Evolutionary conservation across 2,888 invertebrate genomes (phyloP).

Genomic region (Halictus quadricinctus): DNA sequence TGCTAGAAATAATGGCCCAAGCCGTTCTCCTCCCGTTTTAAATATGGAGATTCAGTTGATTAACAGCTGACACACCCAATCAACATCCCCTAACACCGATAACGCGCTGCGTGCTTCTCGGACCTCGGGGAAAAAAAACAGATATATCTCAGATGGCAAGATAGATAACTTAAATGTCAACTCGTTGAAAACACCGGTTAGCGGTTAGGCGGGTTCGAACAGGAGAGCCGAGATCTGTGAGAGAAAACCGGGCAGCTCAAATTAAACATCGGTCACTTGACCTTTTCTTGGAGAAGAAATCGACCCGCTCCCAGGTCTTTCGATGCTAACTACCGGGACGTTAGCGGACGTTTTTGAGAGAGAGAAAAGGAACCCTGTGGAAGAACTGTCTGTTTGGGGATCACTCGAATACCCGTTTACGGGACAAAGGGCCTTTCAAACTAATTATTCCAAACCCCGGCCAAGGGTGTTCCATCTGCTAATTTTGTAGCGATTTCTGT

Average conservation of each 20-base stretch:
- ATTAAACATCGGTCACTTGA: constrained; percentile 6
- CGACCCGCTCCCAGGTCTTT: not conserved
- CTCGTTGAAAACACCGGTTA: constrained; percentile 1
- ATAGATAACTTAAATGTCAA: not conserved
- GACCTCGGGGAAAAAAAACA: not conserved
- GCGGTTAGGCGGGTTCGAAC: not conserved
- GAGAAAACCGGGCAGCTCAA: not conserved
- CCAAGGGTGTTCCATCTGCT: no score
- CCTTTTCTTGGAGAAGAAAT: constrained; percentile 1
- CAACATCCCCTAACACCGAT: not conserved
- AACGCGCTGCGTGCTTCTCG: not conserved
- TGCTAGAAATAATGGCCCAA: not conserved
- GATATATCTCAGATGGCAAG: not conserved
- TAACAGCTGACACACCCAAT: not conserved
- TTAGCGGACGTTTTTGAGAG: not conserved
- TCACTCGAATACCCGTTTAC: not conserved
- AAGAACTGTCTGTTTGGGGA: not conserved
- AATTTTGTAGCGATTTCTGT: no score
- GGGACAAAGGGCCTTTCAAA: not conserved
- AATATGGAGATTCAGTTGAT: not conserved
- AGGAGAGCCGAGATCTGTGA: not conserved
- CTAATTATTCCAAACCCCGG: not conserved
- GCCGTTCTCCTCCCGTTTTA: not conserved
- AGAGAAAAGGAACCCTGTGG: not conserved
- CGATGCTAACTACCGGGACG: not conserved